A percentile compares a stretch with the other conserved stretches of the same genome.
phyloP scores from a whole-genome alignment of 2,888 invertebrate species.

The Mamestra brassicae region DNA sequence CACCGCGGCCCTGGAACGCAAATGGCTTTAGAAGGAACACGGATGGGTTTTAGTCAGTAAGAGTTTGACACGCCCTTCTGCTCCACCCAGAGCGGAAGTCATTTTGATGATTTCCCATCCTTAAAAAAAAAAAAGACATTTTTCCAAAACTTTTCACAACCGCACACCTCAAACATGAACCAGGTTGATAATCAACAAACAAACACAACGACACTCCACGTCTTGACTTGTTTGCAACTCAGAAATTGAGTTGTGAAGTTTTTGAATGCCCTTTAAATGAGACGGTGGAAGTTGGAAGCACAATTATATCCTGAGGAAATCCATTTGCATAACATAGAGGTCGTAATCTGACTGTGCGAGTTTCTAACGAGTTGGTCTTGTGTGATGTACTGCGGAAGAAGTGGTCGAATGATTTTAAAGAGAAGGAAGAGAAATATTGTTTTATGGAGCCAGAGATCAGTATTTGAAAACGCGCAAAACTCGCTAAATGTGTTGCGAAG shows the following conservation, averaged over 20 bases:
- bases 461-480: background rate
- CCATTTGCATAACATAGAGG: conserved; percentile 71
- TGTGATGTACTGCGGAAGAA: conserved; percentile 29
- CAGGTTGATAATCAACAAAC: conserved; percentile 40
- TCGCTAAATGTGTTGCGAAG: too few relatives aligned
- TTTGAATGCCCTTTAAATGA: conserved; percentile 76
- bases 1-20: too few relatives aligned
- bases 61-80: too few relatives aligned
- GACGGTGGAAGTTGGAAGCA: conserved; percentile 69
- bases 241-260: conserved; percentile 75
- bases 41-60: too few relatives aligned
- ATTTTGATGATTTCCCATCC: too few relatives aligned
- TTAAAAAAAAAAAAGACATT: too few relatives aligned
- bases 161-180: conserved; percentile 21
- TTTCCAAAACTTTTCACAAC: conserved; percentile 15
- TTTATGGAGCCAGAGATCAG: background rate
- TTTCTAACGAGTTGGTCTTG: conserved; percentile 64
- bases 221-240: conserved; percentile 67
- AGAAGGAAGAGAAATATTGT: background rate
- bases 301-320: conserved; percentile 74
- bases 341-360: conserved; percentile 56
- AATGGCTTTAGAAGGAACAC: too few relatives aligned
- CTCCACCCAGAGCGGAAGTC: too few relatives aligned
- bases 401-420: conserved; percentile 29
- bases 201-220: conserved; percentile 51